A percentile compares a stretch with the other conserved stretches of the same genome.
Evolutionary conservation across 2,113 vertebrate genomes (phyloP).

Genomic region (Acrocephalus arundinaceus): DNA sequence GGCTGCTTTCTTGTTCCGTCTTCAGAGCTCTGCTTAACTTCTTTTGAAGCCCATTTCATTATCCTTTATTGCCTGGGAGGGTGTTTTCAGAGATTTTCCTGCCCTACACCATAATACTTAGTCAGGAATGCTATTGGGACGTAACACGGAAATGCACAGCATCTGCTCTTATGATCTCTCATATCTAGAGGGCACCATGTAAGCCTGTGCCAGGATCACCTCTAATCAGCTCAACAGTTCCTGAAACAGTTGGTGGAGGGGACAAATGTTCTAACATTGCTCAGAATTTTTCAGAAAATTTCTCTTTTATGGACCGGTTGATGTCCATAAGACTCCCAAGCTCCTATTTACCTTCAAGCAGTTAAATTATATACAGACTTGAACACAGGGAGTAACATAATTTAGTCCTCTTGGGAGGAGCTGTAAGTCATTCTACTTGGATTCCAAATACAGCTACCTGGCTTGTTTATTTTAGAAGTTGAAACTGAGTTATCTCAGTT

Average conservation of each 20-base stretch:
- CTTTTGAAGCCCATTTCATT: conserved; percentile 10
- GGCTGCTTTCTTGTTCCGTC: background rate
- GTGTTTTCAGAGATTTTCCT: background rate
- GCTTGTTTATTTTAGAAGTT: background rate
- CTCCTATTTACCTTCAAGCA: background rate
- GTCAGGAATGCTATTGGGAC: background rate
- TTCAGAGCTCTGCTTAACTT: conserved; percentile 39
- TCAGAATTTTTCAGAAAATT: background rate
- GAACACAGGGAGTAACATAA: background rate
- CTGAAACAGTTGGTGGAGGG: background rate
- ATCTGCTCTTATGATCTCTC: background rate
- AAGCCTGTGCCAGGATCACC: background rate
- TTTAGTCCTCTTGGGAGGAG: background rate
- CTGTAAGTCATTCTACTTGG: background rate
- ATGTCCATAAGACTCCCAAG: background rate
- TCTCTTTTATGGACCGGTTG: background rate
- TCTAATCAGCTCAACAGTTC: background rate
- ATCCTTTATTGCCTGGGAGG: conserved; percentile 12
- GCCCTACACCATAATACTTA: background rate
- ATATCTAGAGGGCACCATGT: background rate
- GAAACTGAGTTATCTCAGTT: background rate
- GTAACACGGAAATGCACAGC: background rate
- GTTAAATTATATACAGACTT: background rate
- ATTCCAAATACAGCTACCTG: background rate
- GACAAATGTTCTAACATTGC: background rate